These are phyloP conservation scores for Smittia sp. DNA, from an alignment of 2,888 invertebrate species.

Conservation along the genomic window DNA sequence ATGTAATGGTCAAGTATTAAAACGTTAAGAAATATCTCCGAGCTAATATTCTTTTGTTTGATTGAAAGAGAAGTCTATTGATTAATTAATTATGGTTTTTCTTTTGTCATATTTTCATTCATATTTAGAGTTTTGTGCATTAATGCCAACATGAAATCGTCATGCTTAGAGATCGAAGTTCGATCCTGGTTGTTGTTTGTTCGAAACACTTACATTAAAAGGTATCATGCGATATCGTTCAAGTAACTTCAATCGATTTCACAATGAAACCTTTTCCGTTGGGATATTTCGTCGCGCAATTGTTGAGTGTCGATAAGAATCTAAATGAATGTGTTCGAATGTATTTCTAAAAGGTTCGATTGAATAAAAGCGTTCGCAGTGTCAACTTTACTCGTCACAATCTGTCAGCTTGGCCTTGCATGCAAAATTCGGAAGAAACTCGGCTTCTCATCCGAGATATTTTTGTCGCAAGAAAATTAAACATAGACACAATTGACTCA, in stretches of 20 bases:
- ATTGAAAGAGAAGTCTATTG: not conserved
- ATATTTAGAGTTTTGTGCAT: not conserved
- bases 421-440: not conserved
- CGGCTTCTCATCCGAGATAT: too few relatives aligned
- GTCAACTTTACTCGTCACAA: not conserved
- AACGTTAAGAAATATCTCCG: conserved; percentile 18
- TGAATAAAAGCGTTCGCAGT: not conserved
- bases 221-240: conserved; percentile 10
- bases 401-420: not conserved
- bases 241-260: not conserved
- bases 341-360: not conserved
- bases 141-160: conserved; percentile 17
- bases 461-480: too few relatives aligned
- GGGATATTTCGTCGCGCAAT: not conserved
- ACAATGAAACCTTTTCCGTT: too few relatives aligned
- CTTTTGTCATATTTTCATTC: conserved; percentile 4
- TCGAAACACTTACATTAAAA: conserved; percentile 16
- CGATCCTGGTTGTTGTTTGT: not conserved
- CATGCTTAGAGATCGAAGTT: conserved; percentile 14
- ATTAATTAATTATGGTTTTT: conserved; percentile 1
- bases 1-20: not conserved
- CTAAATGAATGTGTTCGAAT: conserved; percentile 6
- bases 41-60: not conserved
- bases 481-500: too few relatives aligned
- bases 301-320: conserved; percentile 4